These are phyloP conservation scores for Spea multiplicata DNA, from an alignment of 2,113 vertebrate species.

Conservation along the genomic window DNA sequence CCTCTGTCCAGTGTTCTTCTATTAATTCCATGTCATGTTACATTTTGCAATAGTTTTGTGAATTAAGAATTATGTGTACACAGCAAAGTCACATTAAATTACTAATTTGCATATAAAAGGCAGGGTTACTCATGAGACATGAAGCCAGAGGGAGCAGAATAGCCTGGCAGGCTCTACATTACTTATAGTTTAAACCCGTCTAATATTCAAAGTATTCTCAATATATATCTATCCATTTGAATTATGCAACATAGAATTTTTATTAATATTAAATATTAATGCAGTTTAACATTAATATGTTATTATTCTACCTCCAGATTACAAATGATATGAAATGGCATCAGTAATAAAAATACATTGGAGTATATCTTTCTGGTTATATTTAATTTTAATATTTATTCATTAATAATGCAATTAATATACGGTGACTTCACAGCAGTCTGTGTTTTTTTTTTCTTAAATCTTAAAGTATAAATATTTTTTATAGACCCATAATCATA, in stretches of 20 bases:
- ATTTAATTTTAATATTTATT: not conserved
- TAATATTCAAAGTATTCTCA: not conserved
- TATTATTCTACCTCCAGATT: not conserved
- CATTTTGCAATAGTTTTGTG: not conserved
- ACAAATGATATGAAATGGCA: not conserved
- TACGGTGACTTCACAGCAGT: too few species aligned
- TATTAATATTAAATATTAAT: conserved; percentile 5
- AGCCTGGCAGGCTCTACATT: not conserved
- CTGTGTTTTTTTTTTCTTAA: too few species aligned
- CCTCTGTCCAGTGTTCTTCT: not conserved
- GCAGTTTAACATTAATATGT: not conserved
- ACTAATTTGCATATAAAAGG: not conserved
- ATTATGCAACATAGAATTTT: not conserved
- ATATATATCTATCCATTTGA: not conserved
- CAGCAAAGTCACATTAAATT: not conserved
- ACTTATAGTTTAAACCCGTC: not conserved
- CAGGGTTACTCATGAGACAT: not conserved
- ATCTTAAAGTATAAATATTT: too few species aligned
- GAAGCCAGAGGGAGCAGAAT: not conserved
- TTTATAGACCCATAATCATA: too few species aligned
- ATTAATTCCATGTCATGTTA: not conserved
- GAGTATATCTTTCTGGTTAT: not conserved
- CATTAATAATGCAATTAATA: too few species aligned
- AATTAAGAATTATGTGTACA: not conserved
- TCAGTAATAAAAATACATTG: not conserved